Evolutionary conservation across 2,113 vertebrate species (phyloP), one percentile per base, ranked within the genome.

Genomic region (Anarhynchus alexandrinus): DNA sequence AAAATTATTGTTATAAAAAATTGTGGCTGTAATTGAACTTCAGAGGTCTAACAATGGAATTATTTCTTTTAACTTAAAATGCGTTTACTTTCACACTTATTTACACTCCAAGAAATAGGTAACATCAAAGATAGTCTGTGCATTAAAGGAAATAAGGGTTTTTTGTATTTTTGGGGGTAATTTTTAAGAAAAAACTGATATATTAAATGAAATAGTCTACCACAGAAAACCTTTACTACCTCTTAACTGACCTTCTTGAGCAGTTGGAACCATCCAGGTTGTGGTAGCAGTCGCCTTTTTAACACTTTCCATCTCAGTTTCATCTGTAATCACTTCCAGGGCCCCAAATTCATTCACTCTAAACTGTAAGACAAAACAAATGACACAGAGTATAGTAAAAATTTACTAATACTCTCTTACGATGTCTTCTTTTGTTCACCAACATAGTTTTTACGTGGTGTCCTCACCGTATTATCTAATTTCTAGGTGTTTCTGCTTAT

Each of bases 331-430:
- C 52, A 99, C 99, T 98, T 99, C 99, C 93, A 99, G 97, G 34
- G 99, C 99, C 88, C 99, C 99, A 97, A 99, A 99, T 95, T 99
- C 99, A 86, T 99, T 99, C 97, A 99, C 99, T 84, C 99, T 98
- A 91, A 99, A 99, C 99, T 99, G 62, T 51, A 95, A 95, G 38
- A 95, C 6, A 82, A 74, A 92, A 95, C 29, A 94, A 95, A 95
- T 38, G 34, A 58, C 51, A 80, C 2, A 62, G 32, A 54, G 34
- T 11, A 55, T 6, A 64, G 30, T 29, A 95, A 72, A 82, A 81
- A 55, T 47, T 82, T 47, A 84, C 36, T 80, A 43, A 11, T 29
- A 11, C 14, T 79, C 29, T 70, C 38, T 58, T 47, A 20, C 1
- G 5, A 8, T 3, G 5, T 27, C 47, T 11, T 70, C 38, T 73